Evolutionary conservation across 2,797 vertebrate genomes (phyloP).

Genomic region (Pangasius larnaudii): DNA sequence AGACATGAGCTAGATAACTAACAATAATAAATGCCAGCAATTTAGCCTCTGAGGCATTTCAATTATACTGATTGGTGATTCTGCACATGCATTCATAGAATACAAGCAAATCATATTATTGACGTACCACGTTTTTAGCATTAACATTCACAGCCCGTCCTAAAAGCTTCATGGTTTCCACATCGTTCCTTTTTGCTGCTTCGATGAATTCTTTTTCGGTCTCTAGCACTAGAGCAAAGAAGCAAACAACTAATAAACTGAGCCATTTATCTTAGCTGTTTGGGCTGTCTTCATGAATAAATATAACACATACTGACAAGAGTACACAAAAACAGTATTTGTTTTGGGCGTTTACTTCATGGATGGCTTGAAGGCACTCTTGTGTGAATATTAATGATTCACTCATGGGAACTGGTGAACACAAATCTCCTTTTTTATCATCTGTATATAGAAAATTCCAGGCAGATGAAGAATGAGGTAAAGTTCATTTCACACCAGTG

Average conservation of each 20-base stretch:
- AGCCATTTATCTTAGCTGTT: not conserved
- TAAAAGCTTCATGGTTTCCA: constrained; percentile 82
- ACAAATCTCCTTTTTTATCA: not conserved
- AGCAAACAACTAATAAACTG: not conserved
- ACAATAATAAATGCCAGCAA: not conserved
- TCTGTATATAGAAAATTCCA: not conserved
- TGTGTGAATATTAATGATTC: constrained; percentile 26
- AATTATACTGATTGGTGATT: not conserved
- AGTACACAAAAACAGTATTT: constrained; percentile 41
- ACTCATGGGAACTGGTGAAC: not conserved
- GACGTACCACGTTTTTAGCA: constrained; percentile 67
- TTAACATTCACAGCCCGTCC: constrained; percentile 84
- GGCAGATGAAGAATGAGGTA: not conserved
- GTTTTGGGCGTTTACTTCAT: constrained; percentile 42
- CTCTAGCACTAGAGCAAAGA: constrained; percentile 78
- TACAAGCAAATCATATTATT: not conserved
- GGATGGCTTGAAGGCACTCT: constrained; percentile 19
- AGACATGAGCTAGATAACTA: not conserved
- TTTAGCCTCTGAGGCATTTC: not conserved
- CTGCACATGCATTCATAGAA: not conserved
- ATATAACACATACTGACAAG: not conserved
- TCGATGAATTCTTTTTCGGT: constrained; percentile 86
- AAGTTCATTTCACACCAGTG: not conserved
- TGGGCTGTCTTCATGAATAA: not conserved
- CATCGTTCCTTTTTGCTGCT: constrained; percentile 87